Evolutionary conservation across 2,113 vertebrate genomes (phyloP).

Genomic region (Clupea harengus): DNA sequence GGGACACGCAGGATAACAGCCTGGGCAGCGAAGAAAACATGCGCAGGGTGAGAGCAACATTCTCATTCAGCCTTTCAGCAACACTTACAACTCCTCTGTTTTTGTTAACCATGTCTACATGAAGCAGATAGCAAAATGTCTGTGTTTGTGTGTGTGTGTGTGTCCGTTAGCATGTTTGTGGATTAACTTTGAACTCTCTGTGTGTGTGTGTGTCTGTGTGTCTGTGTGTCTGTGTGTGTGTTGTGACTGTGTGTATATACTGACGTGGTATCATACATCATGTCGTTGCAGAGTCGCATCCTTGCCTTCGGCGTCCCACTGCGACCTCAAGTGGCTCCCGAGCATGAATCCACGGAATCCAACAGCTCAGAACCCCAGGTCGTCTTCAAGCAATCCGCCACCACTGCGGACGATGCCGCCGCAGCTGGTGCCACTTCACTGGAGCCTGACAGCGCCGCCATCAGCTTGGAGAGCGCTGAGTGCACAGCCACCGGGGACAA

Average conservation of each 20-base stretch:
- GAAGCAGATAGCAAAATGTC: too few species aligned
- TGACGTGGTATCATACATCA: too few species aligned
- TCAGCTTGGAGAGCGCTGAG: conserved; percentile 13
- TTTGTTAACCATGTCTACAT: neutral
- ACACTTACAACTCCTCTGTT: neutral
- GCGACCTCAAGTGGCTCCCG: neutral
- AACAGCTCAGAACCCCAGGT: neutral
- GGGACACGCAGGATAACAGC: conserved; percentile 12
- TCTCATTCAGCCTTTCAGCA: too few species aligned
- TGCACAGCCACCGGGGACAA: neutral
- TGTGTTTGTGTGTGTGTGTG: neutral
- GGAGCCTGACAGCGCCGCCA: neutral
- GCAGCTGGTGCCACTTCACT: too few species aligned
- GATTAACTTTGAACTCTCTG: too few species aligned
- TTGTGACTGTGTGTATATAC: neutral
- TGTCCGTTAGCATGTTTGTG: neutral
- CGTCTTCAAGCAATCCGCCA: neutral
- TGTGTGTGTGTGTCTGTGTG: neutral
- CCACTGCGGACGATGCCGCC: neutral
- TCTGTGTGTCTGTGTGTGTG: neutral
- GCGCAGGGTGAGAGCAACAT: conserved; percentile 2
- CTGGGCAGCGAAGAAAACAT: conserved; percentile 16
- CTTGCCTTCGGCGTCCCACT: neutral
- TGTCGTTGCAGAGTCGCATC: neutral
- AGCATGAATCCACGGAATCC: neutral